A percentile compares a stretch with the other conserved stretches of the same genome.
Conservation (phyloP, 2,888 invertebrate genomes). For the Sinhomidia bicolor region DNA sequence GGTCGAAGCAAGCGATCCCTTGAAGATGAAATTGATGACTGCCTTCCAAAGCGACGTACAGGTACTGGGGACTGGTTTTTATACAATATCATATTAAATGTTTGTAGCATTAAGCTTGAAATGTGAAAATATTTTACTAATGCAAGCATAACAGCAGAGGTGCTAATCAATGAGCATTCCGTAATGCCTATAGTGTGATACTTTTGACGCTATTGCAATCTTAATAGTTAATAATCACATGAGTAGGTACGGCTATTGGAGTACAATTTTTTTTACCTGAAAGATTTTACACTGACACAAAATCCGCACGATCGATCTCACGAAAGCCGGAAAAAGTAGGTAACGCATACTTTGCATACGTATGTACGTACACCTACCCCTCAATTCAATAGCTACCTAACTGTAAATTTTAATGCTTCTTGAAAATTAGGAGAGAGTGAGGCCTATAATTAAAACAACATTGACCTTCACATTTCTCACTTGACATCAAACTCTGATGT, state of each 20-base stretch:
- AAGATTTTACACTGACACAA: conserved; percentile 4
- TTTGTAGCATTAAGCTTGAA: not conserved
- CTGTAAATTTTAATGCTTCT: not conserved
- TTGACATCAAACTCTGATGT: conserved; percentile 9
- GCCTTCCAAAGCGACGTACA: conserved; percentile 63
- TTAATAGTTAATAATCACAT: not conserved
- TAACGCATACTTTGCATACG: not conserved
- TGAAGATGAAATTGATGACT: conserved; percentile 62
- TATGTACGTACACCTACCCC: too few relatives aligned
- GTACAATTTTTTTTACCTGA: not conserved
- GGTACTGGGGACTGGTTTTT: conserved; percentile 26
- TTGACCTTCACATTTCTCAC: conserved; percentile 61
- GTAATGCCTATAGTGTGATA: not conserved
- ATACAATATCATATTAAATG: not conserved
- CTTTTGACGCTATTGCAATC: not conserved
- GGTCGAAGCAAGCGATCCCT: conserved; percentile 62
- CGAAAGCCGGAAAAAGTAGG: not conserved
- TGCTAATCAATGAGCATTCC: not conserved
- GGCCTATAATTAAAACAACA: conserved; percentile 69
- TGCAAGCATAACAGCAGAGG: too few relatives aligned
- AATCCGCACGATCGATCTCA: not conserved
- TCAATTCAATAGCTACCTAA: not conserved
- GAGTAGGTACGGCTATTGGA: not conserved
- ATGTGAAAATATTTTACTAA: not conserved
- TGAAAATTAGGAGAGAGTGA: not conserved